Percentiles rank a stretch among this genome's conserved stretches.
phyloP scores from a whole-genome alignment of 2,888 invertebrate genomes.

The Dicycla oo region DNA sequence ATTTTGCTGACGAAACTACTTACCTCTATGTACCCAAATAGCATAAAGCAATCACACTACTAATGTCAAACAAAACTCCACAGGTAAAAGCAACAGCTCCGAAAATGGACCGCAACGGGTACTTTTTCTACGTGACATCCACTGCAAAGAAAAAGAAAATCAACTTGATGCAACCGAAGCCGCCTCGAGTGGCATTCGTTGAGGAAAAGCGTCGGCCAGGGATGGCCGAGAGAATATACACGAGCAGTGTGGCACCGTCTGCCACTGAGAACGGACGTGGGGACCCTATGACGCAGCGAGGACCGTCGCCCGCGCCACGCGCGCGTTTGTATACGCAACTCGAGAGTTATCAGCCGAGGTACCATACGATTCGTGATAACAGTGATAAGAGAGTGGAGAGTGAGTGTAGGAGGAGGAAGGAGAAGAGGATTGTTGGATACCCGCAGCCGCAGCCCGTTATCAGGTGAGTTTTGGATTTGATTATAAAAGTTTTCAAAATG shows the following conservation, averaged over 20 bases:
- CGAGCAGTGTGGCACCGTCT: conserved; percentile 79
- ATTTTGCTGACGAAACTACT: not conserved
- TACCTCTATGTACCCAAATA: not conserved
- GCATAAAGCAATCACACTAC: not conserved
- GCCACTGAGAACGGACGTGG: conserved; percentile 80
- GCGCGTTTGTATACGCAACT: conserved; percentile 87
- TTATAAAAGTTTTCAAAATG: conserved; percentile 3
- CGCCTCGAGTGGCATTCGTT: conserved; percentile 85
- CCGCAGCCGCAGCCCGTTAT: conserved; percentile 71
- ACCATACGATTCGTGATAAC: conserved; percentile 88
- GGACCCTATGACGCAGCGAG: conserved; percentile 81
- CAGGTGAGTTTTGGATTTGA: conserved; percentile 75
- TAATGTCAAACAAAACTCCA: conserved; percentile 44
- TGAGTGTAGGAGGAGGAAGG: conserved; percentile 84
- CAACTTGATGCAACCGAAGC: conserved; percentile 87
- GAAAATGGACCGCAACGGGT: conserved; percentile 88
- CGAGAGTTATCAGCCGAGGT: conserved; percentile 88
- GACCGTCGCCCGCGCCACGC: conserved; percentile 83
- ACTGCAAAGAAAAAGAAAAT: conserved; percentile 90
- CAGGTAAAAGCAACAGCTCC: conserved; percentile 88
- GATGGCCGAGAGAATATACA: conserved; percentile 79
- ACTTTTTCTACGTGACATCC: conserved; percentile 87
- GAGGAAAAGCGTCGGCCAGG: conserved; percentile 85
- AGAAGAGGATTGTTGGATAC: conserved; percentile 79
- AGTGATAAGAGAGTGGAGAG: conserved; percentile 87